Evolutionary conservation across 1,140 invertebrate species (phyloP).

Genomic region (Varroa destructor): DNA sequence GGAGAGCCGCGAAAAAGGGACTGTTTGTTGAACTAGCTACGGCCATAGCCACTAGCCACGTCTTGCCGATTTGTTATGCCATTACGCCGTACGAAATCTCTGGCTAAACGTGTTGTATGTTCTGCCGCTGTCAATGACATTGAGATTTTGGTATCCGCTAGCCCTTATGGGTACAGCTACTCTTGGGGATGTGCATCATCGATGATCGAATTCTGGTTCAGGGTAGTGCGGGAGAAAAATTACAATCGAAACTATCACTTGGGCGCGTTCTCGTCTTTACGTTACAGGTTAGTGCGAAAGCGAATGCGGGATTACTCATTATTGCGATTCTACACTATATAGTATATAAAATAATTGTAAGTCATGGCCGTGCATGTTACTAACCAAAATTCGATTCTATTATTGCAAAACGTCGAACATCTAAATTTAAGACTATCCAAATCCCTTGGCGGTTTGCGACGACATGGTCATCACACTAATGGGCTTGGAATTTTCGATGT

Average conservation of each 20-base stretch:
- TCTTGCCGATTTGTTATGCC: too few species aligned
- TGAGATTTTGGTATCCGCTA: not conserved
- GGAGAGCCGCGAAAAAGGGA: too few species aligned
- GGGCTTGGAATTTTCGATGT: not conserved
- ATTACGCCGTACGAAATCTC: not conserved
- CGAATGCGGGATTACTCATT: too few species aligned
- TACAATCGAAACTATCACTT: not conserved
- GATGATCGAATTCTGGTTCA: not conserved
- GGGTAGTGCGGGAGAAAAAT: constrained; percentile 1
- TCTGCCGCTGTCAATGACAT: not conserved
- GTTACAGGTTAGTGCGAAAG: not conserved
- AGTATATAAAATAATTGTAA: too few species aligned
- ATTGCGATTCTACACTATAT: too few species aligned
- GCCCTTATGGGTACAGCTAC: constrained; percentile 6
- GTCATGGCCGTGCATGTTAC: too few species aligned
- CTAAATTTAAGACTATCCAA: too few species aligned
- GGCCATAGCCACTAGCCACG: too few species aligned
- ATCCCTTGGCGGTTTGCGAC: not conserved
- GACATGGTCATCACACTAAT: not conserved
- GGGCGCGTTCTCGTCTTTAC: not conserved
- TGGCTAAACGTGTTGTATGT: not conserved
- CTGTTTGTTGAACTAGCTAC: too few species aligned
- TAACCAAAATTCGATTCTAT: too few species aligned
- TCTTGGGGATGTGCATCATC: constrained; percentile 2
- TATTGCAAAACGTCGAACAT: too few species aligned